Evolutionary conservation across 2,888 invertebrate species (phyloP), one percentile per base, ranked within the genome.

Genomic region (Mesorhabditis belari): DNA sequence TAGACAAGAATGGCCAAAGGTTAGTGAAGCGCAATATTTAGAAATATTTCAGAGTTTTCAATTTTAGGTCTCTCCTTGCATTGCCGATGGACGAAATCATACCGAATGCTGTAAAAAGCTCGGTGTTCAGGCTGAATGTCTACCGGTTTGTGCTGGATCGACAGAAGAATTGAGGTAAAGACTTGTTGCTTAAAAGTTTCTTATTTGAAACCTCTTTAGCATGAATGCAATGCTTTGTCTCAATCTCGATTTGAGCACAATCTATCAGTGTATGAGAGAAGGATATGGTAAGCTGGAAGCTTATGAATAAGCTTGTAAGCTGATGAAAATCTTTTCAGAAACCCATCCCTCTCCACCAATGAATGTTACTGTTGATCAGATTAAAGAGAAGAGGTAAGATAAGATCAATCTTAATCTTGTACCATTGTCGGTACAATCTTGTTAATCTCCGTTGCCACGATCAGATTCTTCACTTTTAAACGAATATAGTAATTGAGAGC

Each of bases 71-170:
- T 68, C 73, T 4, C 71, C 73, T 3, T 72, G 71, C 29, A 66
- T 74, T 19, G 71, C 71, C 82, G 85, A 85, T 75, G 85, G 84
- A n/a, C 82, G 86, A 71, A 91, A 91, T 81, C 91, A 91, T 82
- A 86, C 90, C 51, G 87, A 87, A 65, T 91, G 91, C 80, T 91
- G 91, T 81, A 88, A 88, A 0, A 87, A 88, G 23, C 87, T 87
- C 83, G 88, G 88, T 53, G 90, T 91, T 1, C 90, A 90, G 0
- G 85, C 89, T 35, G 86, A 87, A 71, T 91, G 91, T 81, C 83
- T 91, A 69, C 89, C 90, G 79, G 88, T 90, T 86, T 91, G 91
- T 80, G 60, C 62, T 6, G 71, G 71, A 59, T 61, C 62, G 55
- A 71, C 88, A 0, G 86, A 89, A 28, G 83, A 85, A 4, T 86